Percentiles rank a stretch among this genome's conserved stretches.
phyloP scores from a whole-genome alignment of 2,888 invertebrate species.

The Drosophila nigricruria region DNA sequence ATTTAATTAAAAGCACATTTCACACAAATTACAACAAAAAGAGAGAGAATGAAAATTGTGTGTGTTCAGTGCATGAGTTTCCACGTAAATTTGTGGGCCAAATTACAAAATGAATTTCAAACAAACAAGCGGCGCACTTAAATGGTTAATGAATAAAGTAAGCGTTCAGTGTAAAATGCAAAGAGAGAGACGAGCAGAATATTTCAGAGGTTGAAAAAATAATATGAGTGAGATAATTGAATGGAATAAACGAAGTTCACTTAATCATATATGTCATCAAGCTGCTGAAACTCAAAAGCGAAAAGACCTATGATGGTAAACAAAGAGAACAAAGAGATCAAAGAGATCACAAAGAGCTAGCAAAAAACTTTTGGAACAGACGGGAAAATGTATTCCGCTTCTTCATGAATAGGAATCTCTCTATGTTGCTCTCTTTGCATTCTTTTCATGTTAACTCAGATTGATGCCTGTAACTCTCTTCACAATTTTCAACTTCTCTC shows the following conservation, averaged over 20 bases:
- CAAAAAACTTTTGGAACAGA: too few species aligned
- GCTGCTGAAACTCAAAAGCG: not conserved
- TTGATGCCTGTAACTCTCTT: too few species aligned
- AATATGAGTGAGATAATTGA: not conserved
- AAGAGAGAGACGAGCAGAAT: not conserved
- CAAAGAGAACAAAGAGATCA: not conserved
- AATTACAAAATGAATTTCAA: conserved; percentile 47
- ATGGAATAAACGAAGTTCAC: conserved; percentile 1
- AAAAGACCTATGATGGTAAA: not conserved
- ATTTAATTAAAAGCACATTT: conserved; percentile 66
- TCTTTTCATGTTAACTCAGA: too few species aligned
- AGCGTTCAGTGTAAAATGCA: not conserved
- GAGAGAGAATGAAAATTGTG: conserved; percentile 5
- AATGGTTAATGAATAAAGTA: conserved; percentile 33
- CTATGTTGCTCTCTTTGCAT: too few species aligned
- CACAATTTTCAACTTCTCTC: not conserved
- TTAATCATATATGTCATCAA: conserved; percentile 3
- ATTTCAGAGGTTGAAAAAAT: not conserved
- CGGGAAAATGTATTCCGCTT: too few species aligned
- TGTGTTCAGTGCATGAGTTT: conserved; percentile 20
- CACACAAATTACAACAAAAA: conserved; percentile 20
- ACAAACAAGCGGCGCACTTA: conserved; percentile 31
- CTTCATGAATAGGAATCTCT: too few species aligned
- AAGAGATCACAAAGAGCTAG: not conserved
- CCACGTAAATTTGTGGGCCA: conserved; percentile 52